Evolutionary conservation across 37 sponge, comb jelly and placozoan genomes (phyloP).

Genomic region (Chondrilla cf. caribensis): DNA sequence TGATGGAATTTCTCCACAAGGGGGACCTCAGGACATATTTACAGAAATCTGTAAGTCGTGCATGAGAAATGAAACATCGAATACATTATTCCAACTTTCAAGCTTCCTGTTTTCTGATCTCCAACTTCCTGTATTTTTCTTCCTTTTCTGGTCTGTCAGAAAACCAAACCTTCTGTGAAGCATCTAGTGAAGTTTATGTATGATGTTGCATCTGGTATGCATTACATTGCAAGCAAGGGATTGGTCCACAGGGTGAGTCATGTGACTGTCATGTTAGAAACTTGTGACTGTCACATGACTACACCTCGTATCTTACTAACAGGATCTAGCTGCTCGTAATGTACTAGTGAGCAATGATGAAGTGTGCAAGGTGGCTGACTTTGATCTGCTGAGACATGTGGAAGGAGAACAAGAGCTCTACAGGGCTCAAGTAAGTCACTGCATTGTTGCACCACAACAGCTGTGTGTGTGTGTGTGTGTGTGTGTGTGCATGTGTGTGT

Average conservation of each 20-base stretch:
- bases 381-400: slow-evolving; percentile 62
- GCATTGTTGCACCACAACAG: too few species aligned
- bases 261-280: slow-evolving; percentile 17
- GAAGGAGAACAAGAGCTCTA: slow-evolving; percentile 6
- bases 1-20: slow-evolving; percentile 60
- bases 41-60: slow-evolving; percentile 8
- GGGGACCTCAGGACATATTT: slow-evolving; percentile 68
- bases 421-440: not conserved
- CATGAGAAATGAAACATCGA: too few species aligned
- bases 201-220: slow-evolving; percentile 76
- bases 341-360: slow-evolving; percentile 61
- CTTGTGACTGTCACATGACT: not conserved
- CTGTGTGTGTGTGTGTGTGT: not conserved
- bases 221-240: slow-evolving; percentile 66
- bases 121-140: too few species aligned
- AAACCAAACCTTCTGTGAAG: slow-evolving; percentile 26
- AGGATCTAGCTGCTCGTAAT: slow-evolving; percentile 88
- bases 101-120: too few species aligned
- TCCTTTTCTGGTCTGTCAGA: not conserved
- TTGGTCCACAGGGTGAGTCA: slow-evolving; percentile 45
- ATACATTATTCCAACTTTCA: too few species aligned
- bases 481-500: too few species aligned
- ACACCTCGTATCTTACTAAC: not conserved
- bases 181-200: slow-evolving; percentile 68
- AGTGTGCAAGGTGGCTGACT: slow-evolving; percentile 83